Conservation (phyloP, 2,888 invertebrate genomes). For the Rambutsinella grinnellia region DNA sequence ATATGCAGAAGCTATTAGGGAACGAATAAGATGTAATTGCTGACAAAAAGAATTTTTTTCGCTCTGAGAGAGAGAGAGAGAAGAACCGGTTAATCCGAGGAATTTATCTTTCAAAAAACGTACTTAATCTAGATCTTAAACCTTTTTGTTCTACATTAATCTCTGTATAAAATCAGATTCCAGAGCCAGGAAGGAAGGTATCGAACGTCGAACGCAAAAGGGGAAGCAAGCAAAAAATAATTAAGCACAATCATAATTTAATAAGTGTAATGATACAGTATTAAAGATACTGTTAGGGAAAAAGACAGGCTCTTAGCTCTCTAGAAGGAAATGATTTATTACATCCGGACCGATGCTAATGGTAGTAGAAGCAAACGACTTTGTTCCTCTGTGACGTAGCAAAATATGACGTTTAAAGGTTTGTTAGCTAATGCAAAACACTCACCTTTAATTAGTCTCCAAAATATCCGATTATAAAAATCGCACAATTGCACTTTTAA, state of each 20-base stretch:
- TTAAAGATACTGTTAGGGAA: conserved; percentile 39
- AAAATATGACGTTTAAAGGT: too few relatives aligned
- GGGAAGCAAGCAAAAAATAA: too few relatives aligned
- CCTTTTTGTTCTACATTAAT: conserved; percentile 43
- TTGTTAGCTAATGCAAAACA: too few relatives aligned
- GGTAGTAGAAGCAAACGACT: neutral
- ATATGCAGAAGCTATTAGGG: conserved; percentile 10
- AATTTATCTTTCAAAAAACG: conserved; percentile 52
- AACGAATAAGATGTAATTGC: conserved; percentile 38
- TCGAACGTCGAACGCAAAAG: too few relatives aligned
- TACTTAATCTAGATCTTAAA: conserved; percentile 46
- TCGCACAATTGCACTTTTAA: too few relatives aligned
- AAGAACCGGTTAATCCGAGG: conserved; percentile 54
- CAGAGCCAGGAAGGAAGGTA: neutral
- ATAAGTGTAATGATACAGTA: conserved; percentile 42
- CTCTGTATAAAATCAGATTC: too few relatives aligned
- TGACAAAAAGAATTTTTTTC: conserved; percentile 29
- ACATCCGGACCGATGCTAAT: conserved; percentile 31
- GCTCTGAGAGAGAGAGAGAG: conserved; percentile 19
- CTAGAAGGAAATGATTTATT: conserved; percentile 55
- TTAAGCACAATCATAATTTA: conserved; percentile 51
- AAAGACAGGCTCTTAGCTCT: conserved; percentile 36
- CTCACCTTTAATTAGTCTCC: too few relatives aligned
- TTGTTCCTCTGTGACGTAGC: too few relatives aligned
- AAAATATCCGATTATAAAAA: too few relatives aligned